Conservation (phyloP, 2,797 vertebrate species). For the Pseudochirops corinnae region DNA sequence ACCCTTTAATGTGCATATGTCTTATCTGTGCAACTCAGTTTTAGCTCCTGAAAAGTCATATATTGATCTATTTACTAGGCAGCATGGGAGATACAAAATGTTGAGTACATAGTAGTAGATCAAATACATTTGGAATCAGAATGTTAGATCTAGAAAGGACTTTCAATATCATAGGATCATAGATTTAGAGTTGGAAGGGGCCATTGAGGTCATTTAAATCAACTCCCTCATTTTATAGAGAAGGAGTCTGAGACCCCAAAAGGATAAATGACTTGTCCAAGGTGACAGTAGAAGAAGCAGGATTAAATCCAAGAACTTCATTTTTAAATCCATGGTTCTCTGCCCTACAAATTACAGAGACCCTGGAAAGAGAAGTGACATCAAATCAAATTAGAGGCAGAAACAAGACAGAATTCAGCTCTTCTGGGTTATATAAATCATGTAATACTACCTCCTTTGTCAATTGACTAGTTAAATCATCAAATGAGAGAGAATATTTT, state of each 20-base stretch:
- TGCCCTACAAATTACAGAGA: neutral
- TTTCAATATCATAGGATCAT: neutral
- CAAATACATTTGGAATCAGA: neutral
- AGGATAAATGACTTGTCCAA: neutral
- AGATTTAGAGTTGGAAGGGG: neutral
- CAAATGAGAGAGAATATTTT: neutral
- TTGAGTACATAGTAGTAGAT: neutral
- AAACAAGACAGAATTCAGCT: neutral
- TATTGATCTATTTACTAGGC: neutral
- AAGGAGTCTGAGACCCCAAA: neutral
- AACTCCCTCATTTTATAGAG: neutral
- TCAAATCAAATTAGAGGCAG: neutral
- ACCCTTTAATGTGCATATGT: neutral
- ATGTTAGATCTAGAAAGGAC: neutral
- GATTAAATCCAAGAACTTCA: neutral
- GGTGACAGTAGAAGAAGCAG: neutral
- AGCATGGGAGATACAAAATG: neutral
- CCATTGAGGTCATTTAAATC: neutral
- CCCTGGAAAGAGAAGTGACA: neutral
- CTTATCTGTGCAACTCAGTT: neutral
- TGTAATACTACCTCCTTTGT: neutral
- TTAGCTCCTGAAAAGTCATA: neutral
- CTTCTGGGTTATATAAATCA: neutral
- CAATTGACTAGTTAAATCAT: neutral
- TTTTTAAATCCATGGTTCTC: neutral